Evolutionary conservation across 2,888 invertebrate species (phyloP).

Genomic region (Lycaena phlaeas): DNA sequence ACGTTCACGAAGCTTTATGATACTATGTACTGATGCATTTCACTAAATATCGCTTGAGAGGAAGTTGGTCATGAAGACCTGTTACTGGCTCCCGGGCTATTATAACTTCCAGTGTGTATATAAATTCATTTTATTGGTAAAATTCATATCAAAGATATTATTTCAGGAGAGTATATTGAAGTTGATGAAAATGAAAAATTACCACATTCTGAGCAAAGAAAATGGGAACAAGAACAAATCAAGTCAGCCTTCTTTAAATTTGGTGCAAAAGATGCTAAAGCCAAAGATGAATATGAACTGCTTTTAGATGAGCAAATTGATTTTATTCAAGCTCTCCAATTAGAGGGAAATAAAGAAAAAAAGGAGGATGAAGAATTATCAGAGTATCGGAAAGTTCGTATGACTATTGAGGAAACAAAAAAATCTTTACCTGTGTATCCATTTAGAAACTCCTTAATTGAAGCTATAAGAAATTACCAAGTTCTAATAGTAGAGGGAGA

Average conservation of each 20-base stretch:
- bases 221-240: conserved; percentile 99
- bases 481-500: conserved; percentile 97
- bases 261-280: conserved; percentile 89
- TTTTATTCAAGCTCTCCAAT: conserved; percentile 91
- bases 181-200: conserved; percentile 89
- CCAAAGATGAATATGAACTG: conserved; percentile 90
- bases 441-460: conserved; percentile 89
- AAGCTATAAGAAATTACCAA: conserved; percentile 92
- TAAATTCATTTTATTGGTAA: too few species aligned
- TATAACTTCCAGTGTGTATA: too few species aligned
- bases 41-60: too few species aligned
- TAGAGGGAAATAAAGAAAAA: conserved; percentile 79
- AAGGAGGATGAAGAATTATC: conserved; percentile 76
- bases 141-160: too few species aligned
- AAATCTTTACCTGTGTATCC: conserved; percentile 94
- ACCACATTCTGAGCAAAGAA: conserved; percentile 88
- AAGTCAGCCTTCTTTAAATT: conserved; percentile 93
- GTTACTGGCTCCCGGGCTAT: too few species aligned
- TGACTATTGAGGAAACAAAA: conserved; percentile 92
- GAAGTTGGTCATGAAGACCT: too few species aligned
- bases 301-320: conserved; percentile 97
- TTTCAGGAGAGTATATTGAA: conserved; percentile 81
- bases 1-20: too few species aligned
- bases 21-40: too few species aligned
- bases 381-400: conserved; percentile 77